Evolutionary conservation across 2,113 vertebrate species (phyloP).

Genomic region (Epinephelus fuscoguttatus): DNA sequence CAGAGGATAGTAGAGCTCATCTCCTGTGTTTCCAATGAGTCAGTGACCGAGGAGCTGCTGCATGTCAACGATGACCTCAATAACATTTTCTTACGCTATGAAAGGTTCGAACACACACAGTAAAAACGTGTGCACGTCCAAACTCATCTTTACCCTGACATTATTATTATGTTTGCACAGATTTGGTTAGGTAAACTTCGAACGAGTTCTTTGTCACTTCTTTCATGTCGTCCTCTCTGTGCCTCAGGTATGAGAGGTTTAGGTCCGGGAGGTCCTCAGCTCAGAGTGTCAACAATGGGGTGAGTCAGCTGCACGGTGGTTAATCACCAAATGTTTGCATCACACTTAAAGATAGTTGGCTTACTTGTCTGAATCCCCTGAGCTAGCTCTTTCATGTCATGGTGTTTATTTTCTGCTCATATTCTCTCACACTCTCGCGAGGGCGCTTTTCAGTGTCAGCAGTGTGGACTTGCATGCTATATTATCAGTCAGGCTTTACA

Average conservation of each 20-base stretch:
- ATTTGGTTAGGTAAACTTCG: background rate
- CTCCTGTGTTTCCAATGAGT: constrained; percentile 94
- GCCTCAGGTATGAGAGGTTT: constrained; percentile 93
- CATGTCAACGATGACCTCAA: constrained; percentile 98
- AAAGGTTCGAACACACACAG: constrained; percentile 84
- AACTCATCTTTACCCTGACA: background rate
- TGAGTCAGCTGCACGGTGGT: constrained; percentile 82
- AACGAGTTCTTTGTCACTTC: background rate
- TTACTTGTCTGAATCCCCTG: background rate
- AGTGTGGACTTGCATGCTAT: constrained; percentile 38
- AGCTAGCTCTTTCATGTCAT: background rate
- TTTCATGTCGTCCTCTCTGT: constrained; percentile 17
- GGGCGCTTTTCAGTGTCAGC: constrained; percentile 14
- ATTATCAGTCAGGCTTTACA: constrained; percentile 7
- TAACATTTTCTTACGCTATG: constrained; percentile 96
- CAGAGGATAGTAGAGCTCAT: constrained; percentile 96
- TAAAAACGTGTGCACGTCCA: background rate
- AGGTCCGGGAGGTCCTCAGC: constrained; percentile 88
- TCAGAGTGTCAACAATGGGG: constrained; percentile 93
- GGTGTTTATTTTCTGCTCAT: background rate
- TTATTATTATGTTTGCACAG: constrained; percentile 2
- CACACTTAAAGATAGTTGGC: background rate
- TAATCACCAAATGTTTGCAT: constrained; percentile 10
- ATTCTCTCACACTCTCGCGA: constrained; percentile 10
- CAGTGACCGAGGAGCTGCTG: constrained; percentile 96